Percentiles rank a stretch among this genome's conserved stretches.
These are phyloP conservation scores for Zaprionus obscuricornis DNA, from an alignment of 2,888 invertebrate species.

Conservation along the genomic window DNA sequence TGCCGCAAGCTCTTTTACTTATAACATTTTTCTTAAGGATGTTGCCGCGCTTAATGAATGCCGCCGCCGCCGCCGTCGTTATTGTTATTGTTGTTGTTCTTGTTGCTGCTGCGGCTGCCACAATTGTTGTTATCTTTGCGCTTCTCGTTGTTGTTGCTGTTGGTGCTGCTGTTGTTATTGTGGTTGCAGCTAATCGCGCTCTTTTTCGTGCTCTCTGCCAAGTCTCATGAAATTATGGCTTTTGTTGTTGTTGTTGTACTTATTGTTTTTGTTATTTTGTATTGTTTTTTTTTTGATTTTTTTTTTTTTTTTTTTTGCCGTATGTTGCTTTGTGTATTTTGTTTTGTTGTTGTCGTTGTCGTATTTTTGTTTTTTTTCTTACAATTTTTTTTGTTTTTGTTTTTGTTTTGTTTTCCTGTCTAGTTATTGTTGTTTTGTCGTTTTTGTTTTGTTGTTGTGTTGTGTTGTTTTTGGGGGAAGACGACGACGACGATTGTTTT, in stretches of 20 bases:
- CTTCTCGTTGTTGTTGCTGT: not conserved
- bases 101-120: no score
- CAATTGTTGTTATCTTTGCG: slow-evolving; percentile 14
- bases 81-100: not conserved
- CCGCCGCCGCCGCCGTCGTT: slow-evolving; percentile 1
- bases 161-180: slow-evolving; percentile 2
- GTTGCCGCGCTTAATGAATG: slow-evolving; percentile 1
- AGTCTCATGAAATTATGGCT: slow-evolving; percentile 18
- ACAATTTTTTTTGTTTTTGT: slow-evolving; percentile 4
- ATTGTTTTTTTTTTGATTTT: slow-evolving; percentile 5
- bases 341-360: slow-evolving; percentile 15
- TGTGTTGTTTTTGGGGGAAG: slow-evolving; percentile 30
- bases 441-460: slow-evolving; percentile 14
- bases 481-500: slow-evolving; percentile 47
- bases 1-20: slow-evolving; percentile 10
- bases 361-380: slow-evolving; percentile 20
- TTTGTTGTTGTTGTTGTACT: slow-evolving; percentile 12
- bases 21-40: slow-evolving; percentile 49
- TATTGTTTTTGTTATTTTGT: slow-evolving; percentile 22
- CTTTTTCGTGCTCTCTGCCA: slow-evolving; percentile 7
- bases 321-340: slow-evolving; percentile 11
- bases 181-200: slow-evolving; percentile 24
- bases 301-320: slow-evolving; percentile 30
- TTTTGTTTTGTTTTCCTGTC: slow-evolving; percentile 29
- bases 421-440: slow-evolving; percentile 7